Evolutionary conservation across 1,140 invertebrate species (phyloP), one percentile per base, ranked within the genome.

Genomic region (Orchestia grillus): DNA sequence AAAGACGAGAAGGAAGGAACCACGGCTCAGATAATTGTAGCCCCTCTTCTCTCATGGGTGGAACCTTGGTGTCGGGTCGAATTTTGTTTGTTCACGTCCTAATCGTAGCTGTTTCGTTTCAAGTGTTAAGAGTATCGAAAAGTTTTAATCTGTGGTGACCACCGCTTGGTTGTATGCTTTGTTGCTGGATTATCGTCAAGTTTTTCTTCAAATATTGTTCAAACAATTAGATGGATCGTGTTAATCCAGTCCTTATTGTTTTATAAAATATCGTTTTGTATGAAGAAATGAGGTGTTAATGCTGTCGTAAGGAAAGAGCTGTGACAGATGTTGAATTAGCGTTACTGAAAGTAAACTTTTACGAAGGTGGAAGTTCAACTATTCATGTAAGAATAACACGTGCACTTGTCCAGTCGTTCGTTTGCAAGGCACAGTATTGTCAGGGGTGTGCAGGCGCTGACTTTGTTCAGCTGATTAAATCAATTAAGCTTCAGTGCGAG

Each of bases 231-330:
- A 77, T 36, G 62, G 28, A 77, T 77, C 11, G 1, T 77, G 1
- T 77, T 77, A 77, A 19, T 77, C 36, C 62, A 36, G 28, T 77
- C 36, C 62, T 8, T 77, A 77, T 77, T 77, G 62, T 77, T 77
- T 77, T 77, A 77, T 77, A 77, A 28, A 36, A 77, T 36, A 77
- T 36, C 28, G 28, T 77, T 77, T 77, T 77, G 62, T 77, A 77
- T 36, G 62, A 77, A 77, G 62, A 77, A 28, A 36, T 36, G 62
- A 77, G 62, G 62, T 42, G 88, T 90, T 42, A 90, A 90, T 42
- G n/a, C 88, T 90, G 88, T 90, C 88, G 88, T 90, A 90, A 90
- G 88, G 28, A 44, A 19, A 90, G 88, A 42, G 88, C 88, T 90
- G 88, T 42, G 88, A 43, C n/a, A 44, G 88, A 90, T 16, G 42